A percentile compares a stretch with the other conserved stretches of the same genome.
These are phyloP conservation scores for Villa cingulata DNA, from an alignment of 2,888 invertebrate genomes.

Conservation along the genomic window DNA sequence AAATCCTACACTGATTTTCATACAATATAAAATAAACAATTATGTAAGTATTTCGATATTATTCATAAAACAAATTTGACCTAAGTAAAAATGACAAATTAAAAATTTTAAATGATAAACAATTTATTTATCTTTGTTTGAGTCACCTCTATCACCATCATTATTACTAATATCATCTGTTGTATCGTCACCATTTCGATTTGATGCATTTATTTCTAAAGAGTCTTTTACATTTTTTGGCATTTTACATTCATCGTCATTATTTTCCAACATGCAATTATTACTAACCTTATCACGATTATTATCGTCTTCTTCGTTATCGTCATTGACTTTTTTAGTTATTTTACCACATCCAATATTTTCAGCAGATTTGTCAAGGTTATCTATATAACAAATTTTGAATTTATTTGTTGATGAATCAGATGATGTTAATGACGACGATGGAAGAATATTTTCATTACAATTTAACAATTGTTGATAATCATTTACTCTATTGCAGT, in stretches of 20 bases:
- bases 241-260: background rate
- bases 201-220: background rate
- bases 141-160: background rate
- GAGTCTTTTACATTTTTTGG: background rate
- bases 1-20: too few relatives aligned
- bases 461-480: background rate
- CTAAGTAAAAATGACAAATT: background rate
- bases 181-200: background rate
- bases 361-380: background rate
- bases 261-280: slow-evolving; percentile 1
- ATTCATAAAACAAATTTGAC: too few relatives aligned
- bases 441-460: background rate
- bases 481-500: background rate
- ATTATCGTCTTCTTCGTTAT: background rate
- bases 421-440: background rate
- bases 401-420: background rate
- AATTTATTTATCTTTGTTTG: background rate
- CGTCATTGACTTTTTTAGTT: background rate
- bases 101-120: background rate
- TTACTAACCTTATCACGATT: slow-evolving; percentile 3
- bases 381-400: too few relatives aligned
- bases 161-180: background rate
- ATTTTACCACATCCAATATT: slow-evolving; percentile 1
- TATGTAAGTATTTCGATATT: too few relatives aligned
- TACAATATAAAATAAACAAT: too few relatives aligned